These are phyloP conservation scores for Electrona antarctica DNA, from an alignment of 2,113 vertebrate species.

Conservation along the genomic window DNA sequence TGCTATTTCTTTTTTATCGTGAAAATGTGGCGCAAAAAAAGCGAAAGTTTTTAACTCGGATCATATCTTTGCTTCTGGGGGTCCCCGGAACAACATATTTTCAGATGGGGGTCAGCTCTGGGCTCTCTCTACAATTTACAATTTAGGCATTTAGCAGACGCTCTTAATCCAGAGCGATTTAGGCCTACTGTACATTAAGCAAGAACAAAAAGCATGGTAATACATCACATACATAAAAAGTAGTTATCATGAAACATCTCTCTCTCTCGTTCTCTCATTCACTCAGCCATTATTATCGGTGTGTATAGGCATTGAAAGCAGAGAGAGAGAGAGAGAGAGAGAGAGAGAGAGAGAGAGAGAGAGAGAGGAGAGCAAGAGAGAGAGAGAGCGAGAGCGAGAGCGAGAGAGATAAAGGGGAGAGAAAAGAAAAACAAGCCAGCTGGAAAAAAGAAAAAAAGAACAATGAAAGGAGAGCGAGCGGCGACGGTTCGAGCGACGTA, in stretches of 20 bases:
- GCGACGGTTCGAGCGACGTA: constrained; percentile 4
- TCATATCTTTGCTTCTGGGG: too few species aligned
- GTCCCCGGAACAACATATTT: too few species aligned
- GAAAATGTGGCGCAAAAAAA: too few species aligned
- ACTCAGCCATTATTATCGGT: constrained; percentile 78
- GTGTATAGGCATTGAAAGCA: constrained; percentile 69
- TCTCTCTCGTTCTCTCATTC: constrained; percentile 70
- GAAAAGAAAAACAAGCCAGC: constrained; percentile 60
- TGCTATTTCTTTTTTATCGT: too few species aligned
- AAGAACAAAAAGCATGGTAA: too few species aligned
- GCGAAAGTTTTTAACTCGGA: too few species aligned
- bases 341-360: not conserved
- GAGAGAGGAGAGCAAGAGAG: constrained; percentile 17
- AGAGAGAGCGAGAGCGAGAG: constrained; percentile 9
- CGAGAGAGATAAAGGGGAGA: not conserved
- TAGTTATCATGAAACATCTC: not conserved
- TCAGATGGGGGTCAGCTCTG: too few species aligned
- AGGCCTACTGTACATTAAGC: too few species aligned
- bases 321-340: constrained; percentile 24
- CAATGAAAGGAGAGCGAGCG: constrained; percentile 68
- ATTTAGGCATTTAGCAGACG: too few species aligned
- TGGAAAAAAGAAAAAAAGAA: constrained; percentile 52
- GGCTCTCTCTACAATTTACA: too few species aligned
- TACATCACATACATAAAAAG: too few species aligned
- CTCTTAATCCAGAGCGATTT: too few species aligned